A percentile compares a stretch with the other conserved stretches of the same genome.
phyloP scores from a whole-genome alignment of 2,888 invertebrate genomes.

The Gibbula magus region DNA sequence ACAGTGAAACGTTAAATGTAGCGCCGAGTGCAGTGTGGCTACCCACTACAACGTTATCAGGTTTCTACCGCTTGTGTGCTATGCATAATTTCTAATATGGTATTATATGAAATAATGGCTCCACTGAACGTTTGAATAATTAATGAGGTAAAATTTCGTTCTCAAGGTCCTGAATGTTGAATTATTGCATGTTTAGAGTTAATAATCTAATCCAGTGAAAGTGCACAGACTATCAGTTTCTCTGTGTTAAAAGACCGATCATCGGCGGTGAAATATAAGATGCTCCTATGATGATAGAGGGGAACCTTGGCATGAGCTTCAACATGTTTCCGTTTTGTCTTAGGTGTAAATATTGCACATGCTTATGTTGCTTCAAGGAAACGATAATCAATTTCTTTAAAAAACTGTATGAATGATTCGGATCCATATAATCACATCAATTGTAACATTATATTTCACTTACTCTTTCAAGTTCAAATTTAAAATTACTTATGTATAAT shows the following conservation, averaged over 20 bases:
- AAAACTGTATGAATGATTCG: no score
- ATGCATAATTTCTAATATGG: background rate
- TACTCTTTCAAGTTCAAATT: no score
- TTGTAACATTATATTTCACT: no score
- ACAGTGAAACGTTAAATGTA: background rate
- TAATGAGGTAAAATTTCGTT: background rate
- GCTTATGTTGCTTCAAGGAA: no score
- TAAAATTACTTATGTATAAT: no score
- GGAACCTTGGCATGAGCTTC: no score
- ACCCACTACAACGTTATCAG: background rate
- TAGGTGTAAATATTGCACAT: no score
- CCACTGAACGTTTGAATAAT: background rate
- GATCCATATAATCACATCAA: no score
- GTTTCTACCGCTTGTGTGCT: background rate
- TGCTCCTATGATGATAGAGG: no score
- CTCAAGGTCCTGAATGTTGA: background rate
- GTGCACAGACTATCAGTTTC: background rate
- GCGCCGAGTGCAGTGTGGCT: background rate
- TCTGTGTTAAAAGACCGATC: background rate
- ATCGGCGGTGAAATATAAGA: background rate
- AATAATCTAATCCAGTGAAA: background rate
- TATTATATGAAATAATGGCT: background rate
- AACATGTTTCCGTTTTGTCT: no score
- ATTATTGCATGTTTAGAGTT: background rate
- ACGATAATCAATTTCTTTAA: no score